Evolutionary conservation across 2,888 invertebrate species (phyloP).

Genomic region (Nyleta sp.): DNA sequence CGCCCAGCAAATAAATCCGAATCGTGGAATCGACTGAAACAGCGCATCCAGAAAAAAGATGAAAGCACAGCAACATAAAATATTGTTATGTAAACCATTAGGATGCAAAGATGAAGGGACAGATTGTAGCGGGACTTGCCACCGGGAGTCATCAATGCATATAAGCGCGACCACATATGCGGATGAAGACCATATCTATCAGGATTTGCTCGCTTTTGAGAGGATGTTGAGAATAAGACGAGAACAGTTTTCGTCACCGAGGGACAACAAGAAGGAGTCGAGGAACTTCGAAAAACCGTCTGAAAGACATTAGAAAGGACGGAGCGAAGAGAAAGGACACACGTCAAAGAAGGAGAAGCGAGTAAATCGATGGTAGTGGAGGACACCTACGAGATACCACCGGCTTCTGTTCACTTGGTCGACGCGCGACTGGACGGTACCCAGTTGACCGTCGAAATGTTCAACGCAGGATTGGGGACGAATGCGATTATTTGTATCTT

Average conservation of each 20-base stretch:
- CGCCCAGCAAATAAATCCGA: constrained; percentile 4
- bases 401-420: too few relatives aligned
- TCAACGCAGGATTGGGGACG: too few relatives aligned
- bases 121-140: constrained; percentile 16
- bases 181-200: constrained; percentile 1
- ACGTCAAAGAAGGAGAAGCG: too few relatives aligned
- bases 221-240: constrained; percentile 4
- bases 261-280: too few relatives aligned
- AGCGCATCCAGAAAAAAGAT: constrained; percentile 14
- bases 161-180: neutral
- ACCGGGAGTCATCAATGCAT: constrained; percentile 26
- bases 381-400: too few relatives aligned
- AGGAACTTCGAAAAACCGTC: too few relatives aligned
- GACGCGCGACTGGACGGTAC: too few relatives aligned
- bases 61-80: constrained; percentile 26
- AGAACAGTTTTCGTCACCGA: constrained; percentile 1
- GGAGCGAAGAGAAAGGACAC: too few relatives aligned
- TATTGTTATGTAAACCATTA: constrained; percentile 18
- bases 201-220: constrained; percentile 4
- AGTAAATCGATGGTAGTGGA: too few relatives aligned
- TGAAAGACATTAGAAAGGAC: too few relatives aligned
- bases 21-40: constrained; percentile 39
- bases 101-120: constrained; percentile 21
- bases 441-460: too few relatives aligned
- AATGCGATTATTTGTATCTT: too few relatives aligned